Percentiles rank a stretch among this genome's conserved stretches.
Evolutionary conservation across 2,113 vertebrate species (phyloP).

Genomic region (Propithecus coquereli): DNA sequence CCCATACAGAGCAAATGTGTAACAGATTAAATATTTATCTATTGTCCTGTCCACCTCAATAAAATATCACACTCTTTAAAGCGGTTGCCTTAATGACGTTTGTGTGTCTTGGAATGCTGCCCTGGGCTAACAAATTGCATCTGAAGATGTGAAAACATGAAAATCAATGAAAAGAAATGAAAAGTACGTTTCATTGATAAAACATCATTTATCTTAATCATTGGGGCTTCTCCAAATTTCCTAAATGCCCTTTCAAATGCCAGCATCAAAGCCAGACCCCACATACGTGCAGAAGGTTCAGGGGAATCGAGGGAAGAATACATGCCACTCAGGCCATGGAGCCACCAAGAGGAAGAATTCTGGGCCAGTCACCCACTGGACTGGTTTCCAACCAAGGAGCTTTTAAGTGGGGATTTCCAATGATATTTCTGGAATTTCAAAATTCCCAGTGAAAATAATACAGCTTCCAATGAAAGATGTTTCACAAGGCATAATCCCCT

Average conservation of each 20-base stretch:
- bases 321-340: background rate
- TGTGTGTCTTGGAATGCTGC: conserved; percentile 61
- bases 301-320: background rate
- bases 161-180: conserved; percentile 69
- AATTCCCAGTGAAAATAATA: background rate
- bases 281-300: background rate
- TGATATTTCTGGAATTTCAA: conserved; percentile 14
- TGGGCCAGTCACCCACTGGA: background rate
- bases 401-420: background rate
- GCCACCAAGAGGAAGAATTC: background rate
- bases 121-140: conserved; percentile 55
- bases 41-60: conserved; percentile 69
- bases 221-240: conserved; percentile 42
- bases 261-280: background rate
- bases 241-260: conserved; percentile 57
- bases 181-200: conserved; percentile 46
- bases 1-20: conserved; percentile 26
- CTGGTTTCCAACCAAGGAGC: background rate
- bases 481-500: background rate
- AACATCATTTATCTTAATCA: conserved; percentile 62
- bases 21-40: conserved; percentile 64
- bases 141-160: conserved; percentile 67
- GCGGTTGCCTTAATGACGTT: conserved; percentile 53
- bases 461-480: background rate
- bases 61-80: conserved; percentile 68